Conservation (phyloP, 2,888 invertebrate species). For the Ormyrus nitidulus region DNA sequence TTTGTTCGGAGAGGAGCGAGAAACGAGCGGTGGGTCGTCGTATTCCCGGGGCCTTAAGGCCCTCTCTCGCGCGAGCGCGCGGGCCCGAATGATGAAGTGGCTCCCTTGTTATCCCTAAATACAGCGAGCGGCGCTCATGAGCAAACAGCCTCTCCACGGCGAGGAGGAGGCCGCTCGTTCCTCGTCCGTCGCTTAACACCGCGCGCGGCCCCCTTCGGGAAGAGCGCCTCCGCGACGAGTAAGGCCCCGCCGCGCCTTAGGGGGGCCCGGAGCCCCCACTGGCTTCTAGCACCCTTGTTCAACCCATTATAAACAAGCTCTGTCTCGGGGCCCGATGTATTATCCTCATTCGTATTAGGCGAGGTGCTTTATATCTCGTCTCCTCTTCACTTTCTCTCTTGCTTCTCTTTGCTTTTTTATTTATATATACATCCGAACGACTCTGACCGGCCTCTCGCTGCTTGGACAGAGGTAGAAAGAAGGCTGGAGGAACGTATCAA, state of each 20-base stretch:
- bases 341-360: conserved; percentile 66
- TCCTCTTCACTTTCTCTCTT: conserved; percentile 49
- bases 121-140: conserved; percentile 71
- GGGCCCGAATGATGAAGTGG: conserved; percentile 72
- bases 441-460: too few relatives aligned
- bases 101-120: conserved; percentile 74
- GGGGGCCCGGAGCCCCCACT: conserved; percentile 72
- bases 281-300: conserved; percentile 75
- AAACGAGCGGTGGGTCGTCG: too few relatives aligned
- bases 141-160: conserved; percentile 68
- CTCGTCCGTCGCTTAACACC: conserved; percentile 69
- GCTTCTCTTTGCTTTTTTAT: too few relatives aligned
- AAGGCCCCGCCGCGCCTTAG: conserved; percentile 68
- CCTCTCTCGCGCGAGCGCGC: not conserved
- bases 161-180: conserved; percentile 52
- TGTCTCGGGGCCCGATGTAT: conserved; percentile 69
- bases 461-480: too few relatives aligned
- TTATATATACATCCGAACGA: too few relatives aligned
- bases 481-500: too few relatives aligned
- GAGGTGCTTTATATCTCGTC: conserved; percentile 55
- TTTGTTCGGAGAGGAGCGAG: too few relatives aligned
- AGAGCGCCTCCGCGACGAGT: conserved; percentile 58
- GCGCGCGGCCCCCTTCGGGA: conserved; percentile 29
- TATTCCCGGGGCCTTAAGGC: too few relatives aligned
- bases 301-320: conserved; percentile 74